Conservation (phyloP, 2,888 invertebrate species). For the Volucella zonaria region DNA sequence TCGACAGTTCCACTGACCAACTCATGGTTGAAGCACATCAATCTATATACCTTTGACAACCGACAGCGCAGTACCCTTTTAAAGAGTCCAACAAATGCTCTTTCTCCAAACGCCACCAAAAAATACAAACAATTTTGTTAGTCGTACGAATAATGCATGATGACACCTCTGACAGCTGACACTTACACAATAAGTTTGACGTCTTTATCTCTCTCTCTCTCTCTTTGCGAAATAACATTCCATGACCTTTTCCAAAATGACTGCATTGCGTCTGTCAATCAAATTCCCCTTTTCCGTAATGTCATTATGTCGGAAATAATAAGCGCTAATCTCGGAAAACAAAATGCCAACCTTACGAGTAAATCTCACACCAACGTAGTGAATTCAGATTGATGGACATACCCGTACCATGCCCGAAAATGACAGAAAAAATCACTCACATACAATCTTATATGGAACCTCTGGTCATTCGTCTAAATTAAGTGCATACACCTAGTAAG, state of each 20-base stretch:
- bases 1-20: too few species aligned
- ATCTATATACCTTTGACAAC: too few species aligned
- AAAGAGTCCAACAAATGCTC: too few species aligned
- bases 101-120: too few species aligned
- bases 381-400: slow-evolving; percentile 40
- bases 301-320: slow-evolving; percentile 28
- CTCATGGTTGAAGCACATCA: too few species aligned
- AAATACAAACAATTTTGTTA: too few species aligned
- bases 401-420: neutral
- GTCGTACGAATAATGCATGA: too few species aligned
- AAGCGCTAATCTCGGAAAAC: slow-evolving; percentile 10
- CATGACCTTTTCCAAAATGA: neutral
- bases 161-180: too few species aligned
- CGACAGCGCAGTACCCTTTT: too few species aligned
- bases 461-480: slow-evolving; percentile 49
- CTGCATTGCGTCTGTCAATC: neutral
- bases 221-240: too few species aligned
- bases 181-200: too few species aligned
- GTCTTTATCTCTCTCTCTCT: too few species aligned
- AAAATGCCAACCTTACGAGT: slow-evolving; percentile 22
- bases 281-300: neutral
- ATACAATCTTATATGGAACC: neutral
- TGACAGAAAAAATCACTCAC: neutral
- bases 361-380: slow-evolving; percentile 17
- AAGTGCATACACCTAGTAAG: slow-evolving; percentile 64